Conservation (phyloP, 2,888 invertebrate species). For the Phengaris arion region DNA sequence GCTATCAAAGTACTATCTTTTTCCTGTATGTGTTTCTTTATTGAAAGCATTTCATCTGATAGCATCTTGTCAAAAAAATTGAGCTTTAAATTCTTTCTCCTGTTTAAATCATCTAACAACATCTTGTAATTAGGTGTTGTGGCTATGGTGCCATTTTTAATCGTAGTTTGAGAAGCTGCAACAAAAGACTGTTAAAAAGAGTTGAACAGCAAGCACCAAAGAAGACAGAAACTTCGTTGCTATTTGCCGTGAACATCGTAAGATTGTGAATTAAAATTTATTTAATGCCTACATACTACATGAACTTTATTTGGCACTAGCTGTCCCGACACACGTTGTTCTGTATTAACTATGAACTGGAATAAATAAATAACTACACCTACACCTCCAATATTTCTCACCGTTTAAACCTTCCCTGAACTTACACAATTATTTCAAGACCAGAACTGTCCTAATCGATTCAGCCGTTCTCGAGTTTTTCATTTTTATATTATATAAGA, state of each 20-base stretch:
- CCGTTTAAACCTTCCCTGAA: too few relatives aligned
- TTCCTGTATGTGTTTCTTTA: constrained; percentile 54
- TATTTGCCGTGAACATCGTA: neutral
- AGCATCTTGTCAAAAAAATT: constrained; percentile 62
- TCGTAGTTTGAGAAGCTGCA: neutral
- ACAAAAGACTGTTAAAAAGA: neutral
- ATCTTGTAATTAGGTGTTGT: constrained; percentile 6
- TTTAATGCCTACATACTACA: neutral
- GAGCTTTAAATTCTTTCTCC: constrained; percentile 49
- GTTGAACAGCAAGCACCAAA: neutral
- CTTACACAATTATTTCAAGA: too few relatives aligned
- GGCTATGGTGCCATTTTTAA: neutral
- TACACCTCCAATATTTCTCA: too few relatives aligned
- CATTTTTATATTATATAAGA: too few relatives aligned
- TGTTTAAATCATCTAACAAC: neutral
- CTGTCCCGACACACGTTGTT: too few relatives aligned
- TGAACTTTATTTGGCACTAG: neutral
- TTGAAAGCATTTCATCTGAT: constrained; percentile 61
- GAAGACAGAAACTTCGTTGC: neutral
- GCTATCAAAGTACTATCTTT: constrained; percentile 46
- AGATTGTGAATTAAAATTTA: neutral
- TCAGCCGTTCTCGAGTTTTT: too few relatives aligned
- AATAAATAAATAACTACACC: too few relatives aligned
- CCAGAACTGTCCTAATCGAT: too few relatives aligned
- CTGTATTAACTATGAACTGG: too few relatives aligned